These are phyloP conservation scores for Pangasius djambal DNA, from an alignment of 2,797 vertebrate species.

Conservation along the genomic window DNA sequence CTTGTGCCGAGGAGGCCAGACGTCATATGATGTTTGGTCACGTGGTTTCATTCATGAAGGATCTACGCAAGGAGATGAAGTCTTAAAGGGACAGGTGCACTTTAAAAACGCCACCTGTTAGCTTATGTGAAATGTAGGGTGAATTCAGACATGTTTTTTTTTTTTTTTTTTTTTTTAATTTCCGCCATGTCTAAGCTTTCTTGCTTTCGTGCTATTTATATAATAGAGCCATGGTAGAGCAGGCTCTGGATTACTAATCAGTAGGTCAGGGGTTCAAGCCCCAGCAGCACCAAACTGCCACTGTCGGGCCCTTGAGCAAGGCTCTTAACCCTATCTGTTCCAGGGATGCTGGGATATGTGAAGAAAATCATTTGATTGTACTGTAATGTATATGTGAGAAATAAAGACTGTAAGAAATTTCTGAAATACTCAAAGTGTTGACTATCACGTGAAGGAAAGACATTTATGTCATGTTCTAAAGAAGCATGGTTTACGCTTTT, in stretches of 20 bases:
- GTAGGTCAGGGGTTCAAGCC: not conserved
- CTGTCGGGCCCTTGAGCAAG: not conserved
- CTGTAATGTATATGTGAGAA: not conserved
- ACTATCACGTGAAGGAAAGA: not conserved
- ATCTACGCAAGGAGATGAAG: constrained; percentile 73
- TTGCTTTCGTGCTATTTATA: not conserved
- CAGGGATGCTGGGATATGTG: not conserved
- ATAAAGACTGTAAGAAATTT: not conserved
- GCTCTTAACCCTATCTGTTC: not conserved
- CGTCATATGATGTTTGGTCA: constrained; percentile 98
- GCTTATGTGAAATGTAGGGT: not conserved
- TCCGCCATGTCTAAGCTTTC: not conserved
- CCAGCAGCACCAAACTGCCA: not conserved
- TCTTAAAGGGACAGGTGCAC: constrained; percentile 73
- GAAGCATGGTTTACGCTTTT: not conserved
- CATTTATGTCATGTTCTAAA: not conserved
- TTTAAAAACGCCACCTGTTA: constrained; percentile 34
- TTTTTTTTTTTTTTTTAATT: not conserved
- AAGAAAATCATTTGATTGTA: not conserved
- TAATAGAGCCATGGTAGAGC: not conserved
- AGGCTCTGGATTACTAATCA: not conserved
- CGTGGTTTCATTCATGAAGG: constrained; percentile 97
- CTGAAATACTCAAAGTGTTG: not conserved
- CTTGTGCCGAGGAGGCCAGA: constrained; percentile 79
- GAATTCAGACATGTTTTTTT: not conserved